Percentiles rank a stretch among this genome's conserved stretches.
These are phyloP conservation scores for Amiota minor DNA, from an alignment of 2,888 invertebrate genomes.

Conservation along the genomic window DNA sequence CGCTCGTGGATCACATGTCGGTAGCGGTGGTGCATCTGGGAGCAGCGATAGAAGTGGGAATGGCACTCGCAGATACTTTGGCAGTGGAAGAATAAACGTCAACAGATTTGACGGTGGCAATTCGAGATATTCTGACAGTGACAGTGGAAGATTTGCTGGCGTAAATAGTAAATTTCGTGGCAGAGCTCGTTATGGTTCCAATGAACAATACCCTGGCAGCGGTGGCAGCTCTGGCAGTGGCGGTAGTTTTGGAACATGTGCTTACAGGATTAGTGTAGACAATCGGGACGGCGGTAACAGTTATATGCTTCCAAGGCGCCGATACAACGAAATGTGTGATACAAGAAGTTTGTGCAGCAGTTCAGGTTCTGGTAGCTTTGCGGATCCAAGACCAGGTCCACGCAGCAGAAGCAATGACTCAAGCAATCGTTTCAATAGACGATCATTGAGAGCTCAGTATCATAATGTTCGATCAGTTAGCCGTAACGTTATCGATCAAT, in stretches of 20 bases:
- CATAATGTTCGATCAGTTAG: conserved; percentile 35
- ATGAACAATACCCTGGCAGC: conserved; percentile 42
- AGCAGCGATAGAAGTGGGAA: neutral
- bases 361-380: conserved; percentile 26
- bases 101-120: too few relatives aligned
- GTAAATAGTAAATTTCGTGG: conserved; percentile 51
- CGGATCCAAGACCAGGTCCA: too few relatives aligned
- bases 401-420: conserved; percentile 2
- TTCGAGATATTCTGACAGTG: too few relatives aligned
- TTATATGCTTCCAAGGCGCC: conserved; percentile 40
- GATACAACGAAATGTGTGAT: conserved; percentile 39
- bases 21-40: neutral
- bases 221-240: conserved; percentile 51
- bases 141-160: too few relatives aligned
- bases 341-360: conserved; percentile 39
- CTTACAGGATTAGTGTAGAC: conserved; percentile 60
- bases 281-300: conserved; percentile 63
- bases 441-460: neutral
- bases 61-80: conserved; percentile 61
- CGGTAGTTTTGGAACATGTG: conserved; percentile 41
- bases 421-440: neutral
- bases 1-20: neutral
- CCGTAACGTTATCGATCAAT: neutral
- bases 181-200: conserved; percentile 71
- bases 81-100: conserved; percentile 60